These are phyloP conservation scores for Drosophila orosa DNA, from an alignment of 1,140 invertebrate species.

Conservation along the genomic window DNA sequence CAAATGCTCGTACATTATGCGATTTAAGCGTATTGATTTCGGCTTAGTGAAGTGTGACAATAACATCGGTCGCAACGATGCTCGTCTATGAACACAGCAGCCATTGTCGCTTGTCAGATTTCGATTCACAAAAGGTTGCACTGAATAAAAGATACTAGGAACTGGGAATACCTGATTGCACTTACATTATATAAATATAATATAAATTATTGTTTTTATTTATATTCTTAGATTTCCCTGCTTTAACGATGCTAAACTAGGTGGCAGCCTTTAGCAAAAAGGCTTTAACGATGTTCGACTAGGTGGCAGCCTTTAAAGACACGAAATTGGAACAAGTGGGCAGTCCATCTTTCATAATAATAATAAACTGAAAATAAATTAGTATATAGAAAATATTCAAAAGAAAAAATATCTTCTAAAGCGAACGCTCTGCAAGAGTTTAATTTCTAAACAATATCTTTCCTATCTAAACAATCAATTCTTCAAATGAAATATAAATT, in stretches of 20 bases:
- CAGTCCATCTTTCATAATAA: not conserved
- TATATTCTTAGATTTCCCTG: not conserved
- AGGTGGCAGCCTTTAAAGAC: not conserved
- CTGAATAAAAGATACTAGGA: not conserved
- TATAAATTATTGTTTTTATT: not conserved
- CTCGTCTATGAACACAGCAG: not conserved
- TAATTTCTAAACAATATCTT: not conserved
- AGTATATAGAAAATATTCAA: not conserved
- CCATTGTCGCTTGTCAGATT: not conserved
- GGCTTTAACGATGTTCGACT: not conserved
- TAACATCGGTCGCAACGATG: slow-evolving; percentile 1
- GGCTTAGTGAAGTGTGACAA: slow-evolving; percentile 30
- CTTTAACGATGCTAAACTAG: not conserved
- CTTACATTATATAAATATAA: too few relatives aligned
- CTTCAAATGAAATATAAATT: not conserved
- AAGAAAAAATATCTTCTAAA: not conserved
- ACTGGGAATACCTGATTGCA: not conserved
- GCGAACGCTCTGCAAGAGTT: not conserved
- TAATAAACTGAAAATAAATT: not conserved
- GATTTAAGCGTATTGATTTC: slow-evolving; percentile 49
- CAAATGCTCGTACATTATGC: slow-evolving; percentile 44
- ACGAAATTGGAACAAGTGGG: not conserved
- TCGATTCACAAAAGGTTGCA: not conserved
- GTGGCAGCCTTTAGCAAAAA: not conserved
- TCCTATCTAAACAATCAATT: not conserved